These are phyloP conservation scores for Anticlea derivata DNA, from an alignment of 2,888 invertebrate genomes.

Conservation along the genomic window DNA sequence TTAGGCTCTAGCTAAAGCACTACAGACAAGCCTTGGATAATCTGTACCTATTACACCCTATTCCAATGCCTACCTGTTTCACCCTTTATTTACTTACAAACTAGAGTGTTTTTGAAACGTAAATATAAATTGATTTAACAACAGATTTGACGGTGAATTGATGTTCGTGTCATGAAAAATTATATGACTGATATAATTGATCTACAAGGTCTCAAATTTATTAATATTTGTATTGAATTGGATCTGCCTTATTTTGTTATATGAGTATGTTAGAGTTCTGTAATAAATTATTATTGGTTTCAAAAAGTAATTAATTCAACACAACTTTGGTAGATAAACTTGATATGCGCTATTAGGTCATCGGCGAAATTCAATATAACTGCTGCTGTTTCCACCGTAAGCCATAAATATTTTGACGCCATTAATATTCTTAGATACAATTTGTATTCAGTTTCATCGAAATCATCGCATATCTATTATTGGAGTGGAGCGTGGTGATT, in stretches of 20 bases:
- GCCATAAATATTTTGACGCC: conserved; percentile 28
- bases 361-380: conserved; percentile 16
- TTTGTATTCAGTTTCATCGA: conserved; percentile 57
- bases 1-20: conserved; percentile 33
- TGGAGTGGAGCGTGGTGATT: conserved; percentile 66
- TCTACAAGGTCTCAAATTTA: conserved; percentile 19
- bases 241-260: background rate
- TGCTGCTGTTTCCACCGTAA: conserved; percentile 14
- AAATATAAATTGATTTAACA: conserved; percentile 26
- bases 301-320: background rate
- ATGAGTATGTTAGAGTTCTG: background rate
- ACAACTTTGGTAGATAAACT: conserved; percentile 3
- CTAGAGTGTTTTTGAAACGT: background rate
- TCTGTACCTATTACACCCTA: conserved; percentile 24
- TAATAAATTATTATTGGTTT: background rate
- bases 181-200: conserved; percentile 22
- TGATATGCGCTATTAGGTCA: conserved; percentile 16
- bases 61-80: background rate
- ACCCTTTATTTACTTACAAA: conserved; percentile 3
- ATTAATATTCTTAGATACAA: conserved; percentile 27
- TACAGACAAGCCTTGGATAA: conserved; percentile 25
- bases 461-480: conserved; percentile 69
- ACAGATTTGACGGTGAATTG: conserved; percentile 27
- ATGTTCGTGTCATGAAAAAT: conserved; percentile 31
- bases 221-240: conserved; percentile 12